These are phyloP conservation scores for Odontophorus gujanensis DNA, from an alignment of 2,113 vertebrate species.

Conservation along the genomic window DNA sequence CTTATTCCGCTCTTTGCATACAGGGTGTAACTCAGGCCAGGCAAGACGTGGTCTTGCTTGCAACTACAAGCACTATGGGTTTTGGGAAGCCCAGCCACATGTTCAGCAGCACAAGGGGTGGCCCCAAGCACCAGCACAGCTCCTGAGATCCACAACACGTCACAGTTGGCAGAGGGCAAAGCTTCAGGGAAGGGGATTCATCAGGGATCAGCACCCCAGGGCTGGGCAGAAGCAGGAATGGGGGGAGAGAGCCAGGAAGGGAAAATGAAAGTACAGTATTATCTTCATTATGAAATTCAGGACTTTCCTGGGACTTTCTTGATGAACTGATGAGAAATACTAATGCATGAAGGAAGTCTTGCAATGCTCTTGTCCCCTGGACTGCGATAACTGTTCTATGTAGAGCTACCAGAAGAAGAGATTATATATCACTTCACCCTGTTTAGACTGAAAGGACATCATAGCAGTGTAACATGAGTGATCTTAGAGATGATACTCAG, in stretches of 20 bases:
- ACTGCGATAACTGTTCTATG: background rate
- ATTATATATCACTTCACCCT: background rate
- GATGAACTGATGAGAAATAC: background rate
- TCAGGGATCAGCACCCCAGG: background rate
- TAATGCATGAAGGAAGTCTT: slow-evolving; percentile 12
- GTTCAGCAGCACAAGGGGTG: background rate
- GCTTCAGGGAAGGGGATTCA: background rate
- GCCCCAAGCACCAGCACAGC: background rate
- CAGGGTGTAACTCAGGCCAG: background rate
- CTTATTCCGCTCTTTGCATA: slow-evolving; percentile 34
- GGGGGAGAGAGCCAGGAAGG: background rate
- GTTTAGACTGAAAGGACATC: background rate
- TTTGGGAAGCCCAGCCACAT: background rate
- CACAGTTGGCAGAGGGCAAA: background rate
- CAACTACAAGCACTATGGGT: accelerated
- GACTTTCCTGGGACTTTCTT: slow-evolving; percentile 22
- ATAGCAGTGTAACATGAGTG: too few species aligned
- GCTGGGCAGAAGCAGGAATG: background rate
- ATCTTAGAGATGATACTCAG: too few species aligned
- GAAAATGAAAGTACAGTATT: slow-evolving; percentile 1
- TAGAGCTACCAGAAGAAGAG: background rate
- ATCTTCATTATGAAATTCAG: slow-evolving; percentile 39
- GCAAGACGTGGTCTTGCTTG: background rate
- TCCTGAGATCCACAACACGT: too few species aligned
- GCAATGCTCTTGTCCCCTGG: background rate